A percentile compares a stretch with the other conserved stretches of the same genome.
Conservation (phyloP, 2,113 vertebrate genomes). For the Tetrao urogallus region DNA sequence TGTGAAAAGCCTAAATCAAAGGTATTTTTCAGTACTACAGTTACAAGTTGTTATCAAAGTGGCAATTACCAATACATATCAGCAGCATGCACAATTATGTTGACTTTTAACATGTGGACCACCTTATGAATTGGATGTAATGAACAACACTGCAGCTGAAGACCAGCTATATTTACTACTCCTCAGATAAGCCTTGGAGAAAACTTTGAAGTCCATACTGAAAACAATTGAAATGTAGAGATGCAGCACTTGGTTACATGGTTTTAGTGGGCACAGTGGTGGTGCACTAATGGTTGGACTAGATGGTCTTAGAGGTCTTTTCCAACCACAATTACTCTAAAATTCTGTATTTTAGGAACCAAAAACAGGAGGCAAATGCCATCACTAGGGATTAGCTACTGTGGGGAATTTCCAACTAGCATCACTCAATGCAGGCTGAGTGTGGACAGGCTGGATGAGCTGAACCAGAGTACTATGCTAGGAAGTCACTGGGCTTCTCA, state of each 20-base stretch:
- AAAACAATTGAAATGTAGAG: neutral
- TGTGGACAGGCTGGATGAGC: neutral
- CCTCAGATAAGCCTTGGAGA: neutral
- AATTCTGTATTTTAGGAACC: neutral
- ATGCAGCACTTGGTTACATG: too few species aligned
- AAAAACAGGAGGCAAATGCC: neutral
- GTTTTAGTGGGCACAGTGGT: too few species aligned
- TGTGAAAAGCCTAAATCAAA: neutral
- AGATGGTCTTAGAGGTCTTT: too few species aligned
- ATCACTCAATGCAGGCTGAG: accelerated
- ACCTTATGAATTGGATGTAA: neutral
- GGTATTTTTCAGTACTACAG: neutral
- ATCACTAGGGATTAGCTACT: neutral
- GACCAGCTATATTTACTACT: neutral
- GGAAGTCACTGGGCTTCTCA: neutral
- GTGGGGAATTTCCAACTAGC: neutral
- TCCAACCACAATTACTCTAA: too few species aligned
- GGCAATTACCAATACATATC: neutral
- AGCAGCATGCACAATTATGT: neutral
- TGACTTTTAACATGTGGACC: neutral
- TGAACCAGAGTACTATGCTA: neutral
- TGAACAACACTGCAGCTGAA: neutral
- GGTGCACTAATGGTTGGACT: too few species aligned
- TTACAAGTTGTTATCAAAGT: neutral
- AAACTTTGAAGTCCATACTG: neutral